phyloP scores from a whole-genome alignment of 2,797 vertebrate genomes.

The Pantherophis alleghaniensis region DNA sequence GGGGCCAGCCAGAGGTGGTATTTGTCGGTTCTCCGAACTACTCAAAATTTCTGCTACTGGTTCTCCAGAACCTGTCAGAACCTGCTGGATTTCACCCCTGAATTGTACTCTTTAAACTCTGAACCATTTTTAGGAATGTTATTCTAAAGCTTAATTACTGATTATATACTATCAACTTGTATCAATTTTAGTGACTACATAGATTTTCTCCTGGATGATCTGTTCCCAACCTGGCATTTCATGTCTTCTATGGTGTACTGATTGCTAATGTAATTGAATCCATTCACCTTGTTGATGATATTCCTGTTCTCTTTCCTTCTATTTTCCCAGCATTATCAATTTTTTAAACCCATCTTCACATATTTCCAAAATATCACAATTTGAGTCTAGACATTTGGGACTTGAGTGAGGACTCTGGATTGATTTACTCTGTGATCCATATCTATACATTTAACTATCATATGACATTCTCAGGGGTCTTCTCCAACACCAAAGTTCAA shows the following conservation, averaged over 20 bases:
- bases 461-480: neutral
- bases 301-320: neutral
- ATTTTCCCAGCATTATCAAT: neutral
- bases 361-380: neutral
- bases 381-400: neutral
- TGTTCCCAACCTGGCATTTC: neutral
- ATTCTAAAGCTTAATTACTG: neutral
- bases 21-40: too few species aligned
- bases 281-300: neutral
- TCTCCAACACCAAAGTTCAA: neutral
- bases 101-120: neutral
- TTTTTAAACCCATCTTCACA: neutral
- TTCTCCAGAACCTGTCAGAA: too few species aligned
- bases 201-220: neutral
- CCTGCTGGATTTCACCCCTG: too few species aligned
- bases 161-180: neutral
- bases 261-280: neutral
- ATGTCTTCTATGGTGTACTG: neutral
- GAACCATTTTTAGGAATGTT: neutral
- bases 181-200: neutral
- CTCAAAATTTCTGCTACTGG: too few species aligned
- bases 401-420: neutral
- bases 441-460: neutral
- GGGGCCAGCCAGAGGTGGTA: too few species aligned
- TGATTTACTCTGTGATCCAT: neutral